phyloP scores from a whole-genome alignment of 2,888 invertebrate genomes.

The Leptopterna dolabrata region DNA sequence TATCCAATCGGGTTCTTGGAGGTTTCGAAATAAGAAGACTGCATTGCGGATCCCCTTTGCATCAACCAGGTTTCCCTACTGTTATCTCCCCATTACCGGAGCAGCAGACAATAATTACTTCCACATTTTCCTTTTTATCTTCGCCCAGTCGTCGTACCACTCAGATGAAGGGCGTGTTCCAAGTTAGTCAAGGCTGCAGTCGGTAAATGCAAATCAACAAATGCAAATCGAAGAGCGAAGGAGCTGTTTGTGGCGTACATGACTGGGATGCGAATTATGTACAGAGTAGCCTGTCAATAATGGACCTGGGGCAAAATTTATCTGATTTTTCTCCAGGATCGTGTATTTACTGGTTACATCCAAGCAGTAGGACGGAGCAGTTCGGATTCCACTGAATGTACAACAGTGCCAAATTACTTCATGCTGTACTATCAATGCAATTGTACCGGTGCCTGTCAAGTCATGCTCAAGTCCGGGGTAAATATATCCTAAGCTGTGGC shows the following conservation, averaged over 20 bases:
- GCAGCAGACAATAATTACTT: neutral
- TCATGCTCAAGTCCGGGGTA: too few relatives aligned
- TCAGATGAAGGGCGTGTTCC: neutral
- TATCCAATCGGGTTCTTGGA: neutral
- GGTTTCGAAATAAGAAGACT: neutral
- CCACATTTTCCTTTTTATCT: neutral
- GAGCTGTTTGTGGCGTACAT: neutral
- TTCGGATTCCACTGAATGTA: too few relatives aligned
- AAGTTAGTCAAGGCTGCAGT: neutral
- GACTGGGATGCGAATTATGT: too few relatives aligned
- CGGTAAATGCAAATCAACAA: neutral
- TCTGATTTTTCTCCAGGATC: too few relatives aligned
- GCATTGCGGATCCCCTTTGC: slow-evolving; percentile 13
- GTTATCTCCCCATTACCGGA: slow-evolving; percentile 19
- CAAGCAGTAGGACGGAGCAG: too few relatives aligned
- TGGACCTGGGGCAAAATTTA: too few relatives aligned
- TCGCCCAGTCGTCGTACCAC: neutral
- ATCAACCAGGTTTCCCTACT: neutral
- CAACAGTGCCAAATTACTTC: too few relatives aligned
- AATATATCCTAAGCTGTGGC: too few relatives aligned
- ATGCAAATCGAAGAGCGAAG: neutral
- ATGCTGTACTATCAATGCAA: too few relatives aligned
- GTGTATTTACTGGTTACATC: too few relatives aligned
- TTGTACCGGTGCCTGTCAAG: too few relatives aligned
- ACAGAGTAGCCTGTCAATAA: too few relatives aligned